Conservation (phyloP, 2,113 vertebrate species). For the Acinonyx jubatus region DNA sequence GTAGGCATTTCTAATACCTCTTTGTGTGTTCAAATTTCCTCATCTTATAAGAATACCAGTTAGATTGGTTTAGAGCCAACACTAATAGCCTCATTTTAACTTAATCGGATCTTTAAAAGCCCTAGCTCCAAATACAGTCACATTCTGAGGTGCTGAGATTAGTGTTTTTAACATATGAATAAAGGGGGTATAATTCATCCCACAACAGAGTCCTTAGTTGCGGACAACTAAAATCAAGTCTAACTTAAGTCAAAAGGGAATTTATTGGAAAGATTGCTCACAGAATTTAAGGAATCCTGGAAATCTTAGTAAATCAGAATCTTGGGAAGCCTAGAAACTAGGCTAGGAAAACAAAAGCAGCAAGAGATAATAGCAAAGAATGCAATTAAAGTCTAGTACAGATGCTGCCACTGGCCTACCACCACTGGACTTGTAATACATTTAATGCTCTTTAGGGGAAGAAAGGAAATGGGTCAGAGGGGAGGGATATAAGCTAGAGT, state of each 20-base stretch:
- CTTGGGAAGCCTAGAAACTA: neutral
- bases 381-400: neutral
- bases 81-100: neutral
- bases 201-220: neutral
- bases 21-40: neutral
- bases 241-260: neutral
- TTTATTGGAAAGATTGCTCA: neutral
- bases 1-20: neutral
- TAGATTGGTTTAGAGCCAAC: neutral
- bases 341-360: neutral
- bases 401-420: neutral
- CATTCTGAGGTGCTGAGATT: neutral
- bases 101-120: neutral
- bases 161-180: neutral
- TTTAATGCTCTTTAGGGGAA: neutral
- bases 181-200: neutral
- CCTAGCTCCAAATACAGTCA: neutral
- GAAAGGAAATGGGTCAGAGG: neutral
- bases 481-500: neutral
- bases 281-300: neutral
- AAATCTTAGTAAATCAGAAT: neutral
- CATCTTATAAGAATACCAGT: neutral
- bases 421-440: neutral
- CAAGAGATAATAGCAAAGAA: neutral
- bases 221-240: slow-evolving; percentile 7